Evolutionary conservation across 2,888 invertebrate species (phyloP).

Genomic region (Cremastinae sp.): DNA sequence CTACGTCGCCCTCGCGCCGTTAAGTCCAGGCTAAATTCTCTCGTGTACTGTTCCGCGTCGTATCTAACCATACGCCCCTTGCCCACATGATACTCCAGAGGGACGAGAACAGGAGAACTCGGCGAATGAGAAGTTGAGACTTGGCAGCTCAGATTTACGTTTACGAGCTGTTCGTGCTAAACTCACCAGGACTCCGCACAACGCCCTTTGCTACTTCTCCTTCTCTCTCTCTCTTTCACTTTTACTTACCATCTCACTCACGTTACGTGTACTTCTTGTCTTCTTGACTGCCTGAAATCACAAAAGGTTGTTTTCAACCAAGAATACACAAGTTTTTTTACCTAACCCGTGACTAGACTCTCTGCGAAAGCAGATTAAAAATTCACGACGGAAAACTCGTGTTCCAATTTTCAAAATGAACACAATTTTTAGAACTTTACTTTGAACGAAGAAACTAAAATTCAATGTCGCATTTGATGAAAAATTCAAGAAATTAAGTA

Average conservation of each 20-base stretch:
- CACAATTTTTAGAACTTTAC: too few species aligned
- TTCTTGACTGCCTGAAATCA: not conserved
- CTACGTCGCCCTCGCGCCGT: conserved; percentile 61
- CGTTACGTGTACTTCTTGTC: not conserved
- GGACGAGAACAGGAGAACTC: conserved; percentile 25
- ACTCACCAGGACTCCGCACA: conserved; percentile 20
- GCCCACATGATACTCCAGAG: conserved; percentile 29
- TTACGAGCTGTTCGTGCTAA: conserved; percentile 56
- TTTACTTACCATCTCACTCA: conserved; percentile 16
- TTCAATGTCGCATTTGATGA: too few species aligned
- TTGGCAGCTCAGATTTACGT: conserved; percentile 65
- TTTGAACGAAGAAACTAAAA: too few species aligned
- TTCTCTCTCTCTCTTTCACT: conserved; percentile 26
- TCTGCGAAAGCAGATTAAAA: too few species aligned
- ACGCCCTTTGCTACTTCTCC: conserved; percentile 46
- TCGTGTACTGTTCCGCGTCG: conserved; percentile 40
- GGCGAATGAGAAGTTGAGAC: conserved; percentile 48
- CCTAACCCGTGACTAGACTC: too few species aligned
- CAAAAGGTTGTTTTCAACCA: conserved; percentile 8
- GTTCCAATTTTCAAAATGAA: too few species aligned
- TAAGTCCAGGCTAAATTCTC: conserved; percentile 68
- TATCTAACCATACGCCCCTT: conserved; percentile 26
- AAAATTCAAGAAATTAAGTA: too few species aligned
- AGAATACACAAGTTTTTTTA: not conserved
- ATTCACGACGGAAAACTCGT: too few species aligned